Evolutionary conservation across 2,888 invertebrate species (phyloP).

Genomic region (Mellilla xanthometata): DNA sequence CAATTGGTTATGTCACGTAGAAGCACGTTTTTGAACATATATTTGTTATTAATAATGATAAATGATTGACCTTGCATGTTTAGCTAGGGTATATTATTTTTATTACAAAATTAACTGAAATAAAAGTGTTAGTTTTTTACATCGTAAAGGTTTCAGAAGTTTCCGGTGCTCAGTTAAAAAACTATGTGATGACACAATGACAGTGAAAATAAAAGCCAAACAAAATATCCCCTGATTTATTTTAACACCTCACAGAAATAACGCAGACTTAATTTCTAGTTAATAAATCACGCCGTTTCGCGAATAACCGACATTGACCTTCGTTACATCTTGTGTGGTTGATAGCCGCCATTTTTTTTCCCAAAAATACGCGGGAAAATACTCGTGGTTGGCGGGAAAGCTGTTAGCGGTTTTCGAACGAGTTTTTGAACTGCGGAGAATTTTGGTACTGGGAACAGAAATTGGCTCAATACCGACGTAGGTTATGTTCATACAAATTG

Average conservation of each 20-base stretch:
- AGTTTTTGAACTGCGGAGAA: conserved; percentile 15
- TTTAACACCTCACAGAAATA: conserved; percentile 12
- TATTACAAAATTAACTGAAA: too few species aligned
- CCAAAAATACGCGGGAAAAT: conserved; percentile 41
- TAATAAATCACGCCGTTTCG: conserved; percentile 28
- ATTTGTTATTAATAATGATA: too few species aligned
- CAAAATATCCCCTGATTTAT: conserved; percentile 5
- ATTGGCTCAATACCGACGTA: too few species aligned
- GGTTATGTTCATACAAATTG: too few species aligned
- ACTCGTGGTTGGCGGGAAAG: conserved; percentile 19
- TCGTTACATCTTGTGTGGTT: conserved; percentile 29
- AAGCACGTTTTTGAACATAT: too few species aligned
- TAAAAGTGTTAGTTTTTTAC: too few species aligned
- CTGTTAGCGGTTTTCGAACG: conserved; percentile 20
- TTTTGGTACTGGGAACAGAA: too few species aligned
- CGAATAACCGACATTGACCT: conserved; percentile 48
- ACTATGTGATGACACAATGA: conserved; percentile 11
- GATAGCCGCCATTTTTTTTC: conserved; percentile 41
- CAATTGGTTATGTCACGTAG: too few species aligned
- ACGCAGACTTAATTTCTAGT: conserved; percentile 17
- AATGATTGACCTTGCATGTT: too few species aligned
- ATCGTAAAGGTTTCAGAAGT: neutral
- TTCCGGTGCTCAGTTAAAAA: conserved; percentile 14
- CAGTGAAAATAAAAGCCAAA: conserved; percentile 12
- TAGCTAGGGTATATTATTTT: too few species aligned